A percentile compares a stretch with the other conserved stretches of the same genome.
Evolutionary conservation across 2,888 invertebrate species (phyloP).

Genomic region (Agrotis clavis): DNA sequence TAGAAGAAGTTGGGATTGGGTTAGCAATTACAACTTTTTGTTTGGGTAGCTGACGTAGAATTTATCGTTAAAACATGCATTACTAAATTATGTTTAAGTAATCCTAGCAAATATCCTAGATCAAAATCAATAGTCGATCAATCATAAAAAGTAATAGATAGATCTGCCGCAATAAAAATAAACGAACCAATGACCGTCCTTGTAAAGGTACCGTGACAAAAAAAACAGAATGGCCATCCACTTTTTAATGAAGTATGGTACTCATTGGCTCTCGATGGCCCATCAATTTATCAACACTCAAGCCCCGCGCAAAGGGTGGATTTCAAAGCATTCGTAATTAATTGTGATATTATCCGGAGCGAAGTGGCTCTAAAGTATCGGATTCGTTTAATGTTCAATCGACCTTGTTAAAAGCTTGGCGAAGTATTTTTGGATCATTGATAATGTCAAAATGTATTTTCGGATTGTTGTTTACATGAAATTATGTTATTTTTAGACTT

Average conservation of each 20-base stretch:
- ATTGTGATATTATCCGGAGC: slow-evolving; percentile 53
- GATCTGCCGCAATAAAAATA: no score
- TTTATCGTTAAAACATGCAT: no score
- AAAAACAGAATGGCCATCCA: slow-evolving; percentile 33
- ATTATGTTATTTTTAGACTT: slow-evolving; percentile 27
- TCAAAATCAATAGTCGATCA: no score
- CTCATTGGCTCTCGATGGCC: slow-evolving; percentile 50
- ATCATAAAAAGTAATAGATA: neutral
- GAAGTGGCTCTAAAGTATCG: slow-evolving; percentile 51
- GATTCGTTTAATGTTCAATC: slow-evolving; percentile 47
- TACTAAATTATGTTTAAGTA: no score
- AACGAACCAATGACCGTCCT: neutral
- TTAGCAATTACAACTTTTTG: no score
- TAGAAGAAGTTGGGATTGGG: no score
- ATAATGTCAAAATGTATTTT: slow-evolving; percentile 38
- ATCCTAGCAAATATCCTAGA: no score
- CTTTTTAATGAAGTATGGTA: slow-evolving; percentile 40
- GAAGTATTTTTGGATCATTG: slow-evolving; percentile 16
- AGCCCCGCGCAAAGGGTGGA: slow-evolving; percentile 34
- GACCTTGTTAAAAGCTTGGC: slow-evolving; percentile 19
- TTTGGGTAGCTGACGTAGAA: no score
- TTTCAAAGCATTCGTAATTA: slow-evolving; percentile 40
- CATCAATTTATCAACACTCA: slow-evolving; percentile 60
- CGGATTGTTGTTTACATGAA: slow-evolving; percentile 41
- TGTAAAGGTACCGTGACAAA: slow-evolving; percentile 3